phyloP scores from a whole-genome alignment of 2,888 invertebrate species.

The Platycnemis pennipes region DNA sequence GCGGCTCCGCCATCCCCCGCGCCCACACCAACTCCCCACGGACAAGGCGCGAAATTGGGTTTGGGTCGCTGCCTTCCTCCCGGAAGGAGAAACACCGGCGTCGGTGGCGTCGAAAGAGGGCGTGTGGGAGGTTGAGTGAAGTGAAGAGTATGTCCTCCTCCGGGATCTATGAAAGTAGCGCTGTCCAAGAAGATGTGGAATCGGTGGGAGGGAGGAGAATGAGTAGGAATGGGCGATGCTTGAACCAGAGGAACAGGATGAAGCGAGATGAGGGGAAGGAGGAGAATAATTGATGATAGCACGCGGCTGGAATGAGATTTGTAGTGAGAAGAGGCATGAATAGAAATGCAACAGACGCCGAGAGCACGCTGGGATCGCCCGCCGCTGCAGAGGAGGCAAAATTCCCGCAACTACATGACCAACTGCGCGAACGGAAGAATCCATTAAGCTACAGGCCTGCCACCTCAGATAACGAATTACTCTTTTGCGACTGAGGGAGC shows the following conservation, averaged over 20 bases:
- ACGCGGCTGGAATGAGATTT: not conserved
- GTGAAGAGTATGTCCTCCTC: not conserved
- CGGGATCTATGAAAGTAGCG: not conserved
- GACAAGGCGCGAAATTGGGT: conserved; percentile 18
- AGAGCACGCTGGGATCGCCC: not conserved
- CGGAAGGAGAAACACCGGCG: not conserved
- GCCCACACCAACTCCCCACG: not conserved
- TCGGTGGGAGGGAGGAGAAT: not conserved
- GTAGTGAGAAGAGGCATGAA: not conserved
- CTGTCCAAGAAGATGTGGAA: not conserved
- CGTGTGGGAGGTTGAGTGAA: not conserved
- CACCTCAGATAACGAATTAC: no score
- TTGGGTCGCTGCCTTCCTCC: not conserved
- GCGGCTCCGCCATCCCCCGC: not conserved
- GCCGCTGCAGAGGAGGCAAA: not conserved
- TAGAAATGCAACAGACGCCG: not conserved
- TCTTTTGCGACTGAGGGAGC: no score
- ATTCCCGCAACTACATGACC: not conserved
- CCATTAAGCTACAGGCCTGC: not conserved
- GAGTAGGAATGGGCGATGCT: not conserved
- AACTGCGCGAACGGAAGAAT: not conserved
- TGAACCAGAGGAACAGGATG: not conserved
- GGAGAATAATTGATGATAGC: not conserved
- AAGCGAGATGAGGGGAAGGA: not conserved
- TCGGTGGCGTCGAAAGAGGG: not conserved